Conservation (phyloP, 2,113 vertebrate species). For the Zosterops pallidus region DNA sequence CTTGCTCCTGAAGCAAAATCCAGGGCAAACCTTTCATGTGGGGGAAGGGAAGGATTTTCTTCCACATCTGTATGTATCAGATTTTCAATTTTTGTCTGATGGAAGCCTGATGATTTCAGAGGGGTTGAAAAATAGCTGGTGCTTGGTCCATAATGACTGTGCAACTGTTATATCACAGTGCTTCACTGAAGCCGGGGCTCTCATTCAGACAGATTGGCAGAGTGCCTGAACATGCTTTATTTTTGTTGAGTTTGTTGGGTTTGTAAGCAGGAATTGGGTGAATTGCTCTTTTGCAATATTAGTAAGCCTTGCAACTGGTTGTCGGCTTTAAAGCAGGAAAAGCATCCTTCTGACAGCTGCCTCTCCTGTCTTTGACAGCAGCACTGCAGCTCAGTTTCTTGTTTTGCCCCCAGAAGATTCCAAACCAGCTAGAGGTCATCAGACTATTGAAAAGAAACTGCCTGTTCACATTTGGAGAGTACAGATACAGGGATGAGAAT, state of each 20-base stretch:
- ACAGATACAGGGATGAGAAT: neutral
- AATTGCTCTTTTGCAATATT: slow-evolving; percentile 53
- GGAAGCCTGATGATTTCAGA: slow-evolving; percentile 35
- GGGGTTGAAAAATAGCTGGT: slow-evolving; percentile 44
- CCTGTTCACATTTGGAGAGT: slow-evolving; percentile 37
- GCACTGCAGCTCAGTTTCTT: slow-evolving; percentile 45
- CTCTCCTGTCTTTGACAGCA: slow-evolving; percentile 26
- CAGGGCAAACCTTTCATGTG: neutral
- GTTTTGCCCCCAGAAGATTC: slow-evolving; percentile 52
- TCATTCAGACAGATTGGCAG: neutral
- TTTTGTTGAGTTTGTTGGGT: neutral
- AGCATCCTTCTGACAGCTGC: slow-evolving; percentile 56
- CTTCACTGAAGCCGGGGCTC: slow-evolving; percentile 6
- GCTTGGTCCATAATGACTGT: slow-evolving; percentile 31
- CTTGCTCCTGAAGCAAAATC: neutral
- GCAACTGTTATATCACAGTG: neutral
- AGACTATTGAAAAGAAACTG: slow-evolving; percentile 1
- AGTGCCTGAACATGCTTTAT: neutral
- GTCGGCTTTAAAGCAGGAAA: slow-evolving; percentile 45
- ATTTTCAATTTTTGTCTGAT: slow-evolving; percentile 61
- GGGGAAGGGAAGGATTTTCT: neutral
- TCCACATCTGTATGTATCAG: slow-evolving; percentile 40
- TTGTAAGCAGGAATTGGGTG: slow-evolving; percentile 46
- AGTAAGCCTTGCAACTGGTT: slow-evolving; percentile 1
- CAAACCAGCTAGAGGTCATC: slow-evolving; percentile 36